These are phyloP conservation scores for Lepidurus packardi DNA, from an alignment of 1,140 invertebrate species.

Conservation along the genomic window DNA sequence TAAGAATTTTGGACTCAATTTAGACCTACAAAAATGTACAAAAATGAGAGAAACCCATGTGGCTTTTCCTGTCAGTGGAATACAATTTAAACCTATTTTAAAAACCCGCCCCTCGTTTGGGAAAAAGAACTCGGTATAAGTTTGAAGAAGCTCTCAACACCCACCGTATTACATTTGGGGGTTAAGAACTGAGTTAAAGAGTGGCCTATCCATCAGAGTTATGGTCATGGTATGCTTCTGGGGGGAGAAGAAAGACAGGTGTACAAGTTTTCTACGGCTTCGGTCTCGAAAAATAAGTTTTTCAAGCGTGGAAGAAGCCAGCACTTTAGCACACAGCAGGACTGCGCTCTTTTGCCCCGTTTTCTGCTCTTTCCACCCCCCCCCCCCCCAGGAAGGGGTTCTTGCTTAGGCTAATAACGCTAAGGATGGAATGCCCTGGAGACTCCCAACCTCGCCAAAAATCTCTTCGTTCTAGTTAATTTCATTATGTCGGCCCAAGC, in stretches of 20 bases:
- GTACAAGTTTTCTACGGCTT: background rate
- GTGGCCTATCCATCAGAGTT: conserved; percentile 17
- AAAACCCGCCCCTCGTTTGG: background rate
- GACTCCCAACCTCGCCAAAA: conserved; percentile 1
- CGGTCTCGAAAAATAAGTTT: background rate
- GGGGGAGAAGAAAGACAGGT: background rate
- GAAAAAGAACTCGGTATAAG: background rate
- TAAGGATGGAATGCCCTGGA: background rate
- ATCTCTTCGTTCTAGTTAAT: background rate
- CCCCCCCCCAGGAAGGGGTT: background rate
- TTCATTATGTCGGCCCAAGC: background rate
- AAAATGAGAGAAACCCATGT: background rate
- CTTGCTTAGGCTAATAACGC: background rate
- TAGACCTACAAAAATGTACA: background rate
- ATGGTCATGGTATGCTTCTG: conserved; percentile 9
- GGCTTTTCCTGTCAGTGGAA: background rate
- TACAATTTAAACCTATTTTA: background rate
- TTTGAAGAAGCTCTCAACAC: background rate
- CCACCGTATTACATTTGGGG: conserved; percentile 1
- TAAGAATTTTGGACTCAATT: no score
- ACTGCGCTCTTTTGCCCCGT: no score
- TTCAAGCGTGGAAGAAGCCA: background rate
- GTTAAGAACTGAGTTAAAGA: background rate
- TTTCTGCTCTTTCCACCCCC: no score
- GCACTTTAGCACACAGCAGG: conserved; percentile 17